phyloP scores from a whole-genome alignment of 2,113 vertebrate species.

The Aphelocoma coerulescens region DNA sequence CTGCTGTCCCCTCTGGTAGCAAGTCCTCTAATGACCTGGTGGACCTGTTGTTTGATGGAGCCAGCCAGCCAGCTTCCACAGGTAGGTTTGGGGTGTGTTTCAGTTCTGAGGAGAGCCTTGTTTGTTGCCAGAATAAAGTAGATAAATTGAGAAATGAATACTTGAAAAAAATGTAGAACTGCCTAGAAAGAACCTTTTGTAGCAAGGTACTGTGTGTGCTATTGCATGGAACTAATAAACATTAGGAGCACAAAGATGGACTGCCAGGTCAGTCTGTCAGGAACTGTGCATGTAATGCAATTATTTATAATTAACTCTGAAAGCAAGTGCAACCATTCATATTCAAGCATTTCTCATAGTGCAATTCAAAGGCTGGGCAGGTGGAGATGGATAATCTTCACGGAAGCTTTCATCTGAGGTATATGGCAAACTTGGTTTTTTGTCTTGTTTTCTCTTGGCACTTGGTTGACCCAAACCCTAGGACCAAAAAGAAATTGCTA shows the following conservation, averaged over 20 bases:
- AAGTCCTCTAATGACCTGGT: slow-evolving; percentile 81
- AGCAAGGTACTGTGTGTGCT: neutral
- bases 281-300: neutral
- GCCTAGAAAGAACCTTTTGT: neutral
- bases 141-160: neutral
- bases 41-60: slow-evolving; percentile 87
- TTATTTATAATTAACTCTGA: slow-evolving; percentile 59
- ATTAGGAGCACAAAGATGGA: neutral
- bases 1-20: slow-evolving; percentile 67
- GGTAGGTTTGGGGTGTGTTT: slow-evolving; percentile 62
- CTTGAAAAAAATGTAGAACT: neutral
- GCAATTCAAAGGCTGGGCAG: neutral
- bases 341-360: neutral
- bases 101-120: neutral
- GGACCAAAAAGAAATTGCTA: neutral
- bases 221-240: slow-evolving; percentile 6
- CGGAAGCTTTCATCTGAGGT: neutral
- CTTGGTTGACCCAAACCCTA: neutral
- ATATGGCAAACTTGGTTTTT: neutral
- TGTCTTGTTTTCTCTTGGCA: neutral
- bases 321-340: slow-evolving; percentile 17
- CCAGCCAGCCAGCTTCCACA: slow-evolving; percentile 68
- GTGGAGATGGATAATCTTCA: neutral
- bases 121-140: neutral
- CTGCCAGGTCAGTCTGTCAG: slow-evolving; percentile 13